Evolutionary conservation across 2,888 invertebrate species (phyloP).

Genomic region (Palloptera scutellata): DNA sequence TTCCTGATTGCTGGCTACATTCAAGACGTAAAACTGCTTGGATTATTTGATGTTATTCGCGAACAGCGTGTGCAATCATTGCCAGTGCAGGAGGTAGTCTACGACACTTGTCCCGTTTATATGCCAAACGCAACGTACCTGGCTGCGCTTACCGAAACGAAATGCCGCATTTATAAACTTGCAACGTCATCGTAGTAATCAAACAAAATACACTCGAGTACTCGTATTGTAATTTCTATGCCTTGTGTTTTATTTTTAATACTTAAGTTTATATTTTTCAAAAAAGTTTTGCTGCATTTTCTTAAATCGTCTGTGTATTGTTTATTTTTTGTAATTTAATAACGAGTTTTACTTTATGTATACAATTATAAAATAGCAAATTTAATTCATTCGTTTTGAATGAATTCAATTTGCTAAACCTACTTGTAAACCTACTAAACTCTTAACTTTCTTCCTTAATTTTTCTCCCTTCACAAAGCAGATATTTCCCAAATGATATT

Average conservation of each 20-base stretch:
- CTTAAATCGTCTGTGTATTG: neutral
- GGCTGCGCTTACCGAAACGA: constrained; percentile 73
- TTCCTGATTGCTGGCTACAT: constrained; percentile 78
- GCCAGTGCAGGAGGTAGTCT: constrained; percentile 71
- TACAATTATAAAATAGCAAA: too few relatives aligned
- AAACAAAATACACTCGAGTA: too few relatives aligned
- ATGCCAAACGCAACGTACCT: constrained; percentile 66
- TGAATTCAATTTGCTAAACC: too few relatives aligned
- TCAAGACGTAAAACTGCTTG: constrained; percentile 73
- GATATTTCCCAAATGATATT: too few relatives aligned
- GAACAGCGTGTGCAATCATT: constrained; percentile 68
- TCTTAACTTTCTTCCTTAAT: too few relatives aligned
- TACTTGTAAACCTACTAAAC: too few relatives aligned
- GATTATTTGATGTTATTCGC: constrained; percentile 72
- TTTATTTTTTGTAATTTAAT: too few relatives aligned
- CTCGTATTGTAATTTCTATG: too few relatives aligned
- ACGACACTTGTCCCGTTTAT: constrained; percentile 73
- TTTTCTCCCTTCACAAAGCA: too few relatives aligned
- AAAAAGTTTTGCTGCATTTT: neutral
- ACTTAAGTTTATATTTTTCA: neutral
- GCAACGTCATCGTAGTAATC: constrained; percentile 33
- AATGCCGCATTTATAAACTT: constrained; percentile 73
- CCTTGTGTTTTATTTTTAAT: neutral
- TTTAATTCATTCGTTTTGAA: too few relatives aligned
- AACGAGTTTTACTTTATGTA: too few relatives aligned